Evolutionary conservation across 2,113 vertebrate genomes (phyloP), one percentile per base, ranked within the genome.

Genomic region (Bambusicola thoracicus): DNA sequence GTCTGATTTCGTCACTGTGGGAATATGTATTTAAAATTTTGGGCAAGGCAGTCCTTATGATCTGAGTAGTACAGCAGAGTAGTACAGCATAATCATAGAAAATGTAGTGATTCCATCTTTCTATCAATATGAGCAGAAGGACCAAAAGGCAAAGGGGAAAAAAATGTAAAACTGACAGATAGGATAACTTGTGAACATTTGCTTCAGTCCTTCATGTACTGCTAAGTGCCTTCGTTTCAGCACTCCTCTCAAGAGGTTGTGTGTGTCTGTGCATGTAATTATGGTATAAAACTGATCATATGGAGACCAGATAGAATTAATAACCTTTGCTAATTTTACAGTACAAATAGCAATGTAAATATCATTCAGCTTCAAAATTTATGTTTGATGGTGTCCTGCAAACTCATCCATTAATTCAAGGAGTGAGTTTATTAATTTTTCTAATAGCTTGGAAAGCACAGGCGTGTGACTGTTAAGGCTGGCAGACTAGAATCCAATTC

Each of bases 261-360:
- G 44, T 89, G 95, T 97, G 96, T 58, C 82, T 90, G 22, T 72
- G 94, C 96, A 96, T 96, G 67, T 80, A 91, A 96, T 96, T 95
- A 90, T 55, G 66, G 80, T 65, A 81, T 93, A 87, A 96, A 93
- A 86, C 11, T 48, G 75, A 62, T 65, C 89, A 81, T 68, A 95
- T 27, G 66, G 89, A 80, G 85, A 78, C 21, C 56, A 87, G 91
- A 88, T 66, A 95, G 91, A 96, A 95, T 96, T 96, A 95, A 95
- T 95, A 95, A 93, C 79, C 82, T 92, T 94, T 85, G 80, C 63
- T 91, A 96, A 96, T 96, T 95, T 96, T 95, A 93, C 81, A 95
- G 75, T 77, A 94, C 34, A 87, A 94, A 95, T 80, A 95, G 44
- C 48, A 95, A 91, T 72, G 89, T 82, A 96, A 97, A 96, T 87